Evolutionary conservation across 2,797 vertebrate genomes (phyloP).

Genomic region (Thalassophryne amazonica): DNA sequence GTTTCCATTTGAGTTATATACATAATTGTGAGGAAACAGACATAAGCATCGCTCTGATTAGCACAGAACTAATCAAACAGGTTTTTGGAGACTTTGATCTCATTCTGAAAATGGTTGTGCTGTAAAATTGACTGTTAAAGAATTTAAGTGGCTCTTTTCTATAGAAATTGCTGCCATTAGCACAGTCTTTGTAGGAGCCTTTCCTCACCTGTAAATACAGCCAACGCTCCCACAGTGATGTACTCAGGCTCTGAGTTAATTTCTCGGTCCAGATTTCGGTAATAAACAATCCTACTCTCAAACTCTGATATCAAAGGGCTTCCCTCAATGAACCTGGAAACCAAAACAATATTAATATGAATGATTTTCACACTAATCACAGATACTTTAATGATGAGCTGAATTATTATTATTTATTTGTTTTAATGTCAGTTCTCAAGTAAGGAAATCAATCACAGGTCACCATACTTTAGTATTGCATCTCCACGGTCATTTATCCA

Average conservation of each 20-base stretch:
- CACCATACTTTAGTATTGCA: constrained; percentile 70
- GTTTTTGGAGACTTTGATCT: no score
- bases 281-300: constrained; percentile 90
- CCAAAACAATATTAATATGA: background rate
- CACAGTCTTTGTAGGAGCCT: background rate
- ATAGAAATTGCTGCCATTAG: background rate
- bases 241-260: constrained; percentile 90
- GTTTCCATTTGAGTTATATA: no score
- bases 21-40: no score
- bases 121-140: no score
- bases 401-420: no score
- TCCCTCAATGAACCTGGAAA: constrained; percentile 70
- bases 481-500: constrained; percentile 90
- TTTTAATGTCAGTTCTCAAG: background rate
- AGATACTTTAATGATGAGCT: no score
- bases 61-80: no score
- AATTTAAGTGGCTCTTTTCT: no score
- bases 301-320: constrained; percentile 87
- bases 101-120: no score
- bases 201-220: constrained; percentile 85
- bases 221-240: constrained; percentile 86
- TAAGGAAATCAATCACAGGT: background rate
- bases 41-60: no score
- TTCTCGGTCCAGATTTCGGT: constrained; percentile 84
- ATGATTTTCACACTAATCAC: no score